phyloP scores from a whole-genome alignment of 2,888 invertebrate genomes.

The Galerucella pusilla region DNA sequence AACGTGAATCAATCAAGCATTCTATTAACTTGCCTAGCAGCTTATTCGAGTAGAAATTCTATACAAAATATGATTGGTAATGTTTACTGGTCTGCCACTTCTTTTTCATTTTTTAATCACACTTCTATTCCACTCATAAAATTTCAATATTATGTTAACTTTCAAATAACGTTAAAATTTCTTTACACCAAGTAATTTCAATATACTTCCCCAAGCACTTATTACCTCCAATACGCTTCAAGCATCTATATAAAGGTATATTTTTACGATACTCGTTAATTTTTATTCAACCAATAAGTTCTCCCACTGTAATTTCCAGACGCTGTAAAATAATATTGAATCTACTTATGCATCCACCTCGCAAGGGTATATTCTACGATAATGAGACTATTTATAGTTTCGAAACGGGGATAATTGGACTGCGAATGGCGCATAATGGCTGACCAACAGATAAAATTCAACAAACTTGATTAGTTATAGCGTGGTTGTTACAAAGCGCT shows the following conservation, averaged over 20 bases:
- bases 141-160: too few relatives aligned
- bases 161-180: too few relatives aligned
- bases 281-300: slow-evolving; percentile 8
- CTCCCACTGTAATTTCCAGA: slow-evolving; percentile 11
- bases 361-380: slow-evolving; percentile 28
- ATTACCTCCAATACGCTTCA: not conserved
- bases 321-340: not conserved
- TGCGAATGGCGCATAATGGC: slow-evolving; percentile 34
- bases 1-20: too few relatives aligned
- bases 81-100: too few relatives aligned
- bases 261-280: not conserved
- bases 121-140: too few relatives aligned
- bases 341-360: slow-evolving; percentile 23
- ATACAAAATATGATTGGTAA: too few relatives aligned
- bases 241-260: not conserved
- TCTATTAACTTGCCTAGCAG: too few relatives aligned
- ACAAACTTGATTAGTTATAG: slow-evolving; percentile 34
- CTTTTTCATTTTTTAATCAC: too few relatives aligned
- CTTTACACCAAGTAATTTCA: too few relatives aligned
- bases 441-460: slow-evolving; percentile 30
- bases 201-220: not conserved
- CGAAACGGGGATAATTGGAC: slow-evolving; percentile 34
- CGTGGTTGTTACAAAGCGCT: slow-evolving; percentile 28
- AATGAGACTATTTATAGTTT: slow-evolving; percentile 37
- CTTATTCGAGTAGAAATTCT: too few relatives aligned